Base-by-base conservation (phyloP, 2,113 vertebrate species). In the Nycticryphes semicollaris region DNA sequence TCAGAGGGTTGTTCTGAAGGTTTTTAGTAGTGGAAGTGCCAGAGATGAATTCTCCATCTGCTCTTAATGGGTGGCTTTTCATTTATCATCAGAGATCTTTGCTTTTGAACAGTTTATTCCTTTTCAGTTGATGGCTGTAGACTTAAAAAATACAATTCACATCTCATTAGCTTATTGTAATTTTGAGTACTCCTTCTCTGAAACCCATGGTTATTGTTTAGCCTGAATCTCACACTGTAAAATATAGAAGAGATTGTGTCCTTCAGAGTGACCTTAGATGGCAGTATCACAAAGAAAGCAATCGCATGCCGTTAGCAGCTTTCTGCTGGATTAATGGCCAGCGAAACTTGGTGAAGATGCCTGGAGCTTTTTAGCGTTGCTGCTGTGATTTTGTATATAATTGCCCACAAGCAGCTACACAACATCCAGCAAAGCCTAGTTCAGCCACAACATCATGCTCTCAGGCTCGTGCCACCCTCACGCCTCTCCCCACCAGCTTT, bases 251-350 rank as follows among this genome's bases (percentile, higher is more conserved):
- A 69, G 66, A 79, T 53, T 92, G 53, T 92, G 83, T 74, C 86
- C 53, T 94, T 92, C 87, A 89, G 75, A 78, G 33, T 48, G 78
- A 79, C 93, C 85, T 70, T 81, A 67, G 89, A 69, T 59, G 53
- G 51, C 84, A 91, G 64, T 7, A 78, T 75, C 67, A 73, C 28
- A 74, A 41, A 69, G 74, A 39, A 90, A 84, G 47, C 2, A 0
- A 70, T 91, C 87, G 63, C 87, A 95, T 95, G 59, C 91, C 60
- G n/a, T 93, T 90, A 96, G 73, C 93, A 90, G 87, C 51, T 78
- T 82, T 94, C 72, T 94, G 80, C 41, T 93, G 91, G 50, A 80
- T 89, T 95, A 91, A 59, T 75, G 84, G 87, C 75, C 91, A 94
- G 75, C 33, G 72, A 89, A 86, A 70, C 83, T 81, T 88, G 64